Evolutionary conservation across 1,140 invertebrate species (phyloP), one percentile per base, ranked within the genome.

Genomic region (Thereuonema tuberculata): DNA sequence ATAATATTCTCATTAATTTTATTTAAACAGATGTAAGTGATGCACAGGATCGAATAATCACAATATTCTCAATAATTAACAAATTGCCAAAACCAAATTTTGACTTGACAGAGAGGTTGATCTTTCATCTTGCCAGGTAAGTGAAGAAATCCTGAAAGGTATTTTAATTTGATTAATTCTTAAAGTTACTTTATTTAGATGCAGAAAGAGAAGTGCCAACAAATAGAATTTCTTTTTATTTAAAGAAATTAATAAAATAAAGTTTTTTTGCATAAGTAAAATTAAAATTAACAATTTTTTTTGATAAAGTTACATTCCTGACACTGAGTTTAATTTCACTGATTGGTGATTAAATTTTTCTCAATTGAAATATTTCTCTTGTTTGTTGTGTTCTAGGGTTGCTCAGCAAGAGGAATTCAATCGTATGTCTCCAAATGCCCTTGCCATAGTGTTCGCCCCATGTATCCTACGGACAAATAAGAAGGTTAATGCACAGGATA

Each of bases 391-490:
- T n/a, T n/a, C n/a, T n/a, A 80, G 81, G 63, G 88, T 95, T 1
- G 89, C 89, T 0, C 75, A 85, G 20, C 83, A 90, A 66, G 91
- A 95, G 75, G 79, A 87, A 29, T 84, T 84, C 59, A 97, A 96
- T 74, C 82, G 89, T 60, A 98, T 98, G 93, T 89, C 84, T 63
- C 79, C 89, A 0, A 88, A 87, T 66, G 87, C 89, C 46, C 74
- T 98, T 56, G 89, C 93, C 20, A 93, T 96, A 64, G 89, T 97
- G 49, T 96, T 96, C 76, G 91, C 92, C 14, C 93, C 93, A 5
- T 95, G 91, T 73, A 87, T 97, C 56, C 75, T 97, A 59, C 78
- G 91, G 54, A 90, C 89, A 29, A 87, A 88, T 71, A 84, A 89
- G 70, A 72, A 82, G 49, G 78, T 93, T 55, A 88, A 89, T 28